Conservation (phyloP, 2,888 invertebrate genomes). For the Agapostemon virescens region DNA sequence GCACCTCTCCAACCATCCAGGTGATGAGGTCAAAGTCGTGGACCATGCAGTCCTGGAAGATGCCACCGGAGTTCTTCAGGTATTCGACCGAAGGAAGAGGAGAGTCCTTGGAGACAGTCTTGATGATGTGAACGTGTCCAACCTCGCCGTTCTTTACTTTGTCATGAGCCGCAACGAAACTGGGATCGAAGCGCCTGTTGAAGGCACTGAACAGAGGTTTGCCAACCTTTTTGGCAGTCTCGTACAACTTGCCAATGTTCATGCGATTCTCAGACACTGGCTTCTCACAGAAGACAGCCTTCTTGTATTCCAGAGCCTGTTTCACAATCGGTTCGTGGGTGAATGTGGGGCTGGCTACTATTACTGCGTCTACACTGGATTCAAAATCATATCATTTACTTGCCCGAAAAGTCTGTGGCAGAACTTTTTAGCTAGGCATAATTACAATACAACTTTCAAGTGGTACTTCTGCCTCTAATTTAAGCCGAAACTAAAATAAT, state of each 20-base stretch:
- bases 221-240: constrained; percentile 82
- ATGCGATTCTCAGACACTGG: constrained; percentile 84
- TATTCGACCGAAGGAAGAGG: constrained; percentile 85
- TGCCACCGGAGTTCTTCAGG: constrained; percentile 84
- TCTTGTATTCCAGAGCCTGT: constrained; percentile 82
- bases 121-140: constrained; percentile 85
- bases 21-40: constrained; percentile 86
- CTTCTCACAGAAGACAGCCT: constrained; percentile 87
- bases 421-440: neutral
- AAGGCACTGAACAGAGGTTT: constrained; percentile 85
- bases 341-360: constrained; percentile 84
- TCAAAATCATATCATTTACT: neutral
- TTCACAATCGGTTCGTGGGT: constrained; percentile 83
- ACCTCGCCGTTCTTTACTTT: constrained; percentile 83
- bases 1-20: constrained; percentile 85
- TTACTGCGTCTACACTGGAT: constrained; percentile 81
- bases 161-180: constrained; percentile 81
- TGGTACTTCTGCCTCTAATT: neutral
- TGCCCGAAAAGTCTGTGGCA: neutral
- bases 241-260: constrained; percentile 83
- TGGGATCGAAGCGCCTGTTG: constrained; percentile 86
- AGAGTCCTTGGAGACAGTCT: constrained; percentile 85
- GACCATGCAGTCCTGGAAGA: constrained; percentile 86
- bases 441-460: neutral
- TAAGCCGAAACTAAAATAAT: neutral